phyloP scores from a whole-genome alignment of 2,113 vertebrate genomes.

The Cyprinodon variegatus region DNA sequence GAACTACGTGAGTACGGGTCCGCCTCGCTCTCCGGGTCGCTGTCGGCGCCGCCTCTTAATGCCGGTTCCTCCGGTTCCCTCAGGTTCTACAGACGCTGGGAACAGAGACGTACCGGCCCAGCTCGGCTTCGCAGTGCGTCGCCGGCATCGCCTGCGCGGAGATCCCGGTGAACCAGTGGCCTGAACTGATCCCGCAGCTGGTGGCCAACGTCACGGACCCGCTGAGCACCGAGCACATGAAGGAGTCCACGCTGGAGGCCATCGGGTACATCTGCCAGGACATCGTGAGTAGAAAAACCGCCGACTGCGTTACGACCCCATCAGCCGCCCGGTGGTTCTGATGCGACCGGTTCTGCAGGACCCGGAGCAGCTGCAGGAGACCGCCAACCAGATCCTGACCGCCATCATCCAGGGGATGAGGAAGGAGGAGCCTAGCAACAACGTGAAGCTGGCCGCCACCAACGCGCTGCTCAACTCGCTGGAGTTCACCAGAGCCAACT shows the following conservation, averaged over 20 bases:
- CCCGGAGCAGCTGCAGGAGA: slow-evolving; percentile 97
- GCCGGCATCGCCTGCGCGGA: slow-evolving; percentile 97
- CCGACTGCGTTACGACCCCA: too few relatives aligned
- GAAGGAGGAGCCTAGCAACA: slow-evolving; percentile 99
- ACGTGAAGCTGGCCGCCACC: slow-evolving; percentile 96
- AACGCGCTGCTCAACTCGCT: slow-evolving; percentile 98
- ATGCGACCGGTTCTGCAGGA: slow-evolving; percentile 78
- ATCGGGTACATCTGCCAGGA: slow-evolving; percentile 99
- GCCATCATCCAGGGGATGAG: slow-evolving; percentile 99
- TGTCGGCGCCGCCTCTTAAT: background rate
- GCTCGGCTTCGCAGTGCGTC: slow-evolving; percentile 96
- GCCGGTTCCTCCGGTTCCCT: background rate
- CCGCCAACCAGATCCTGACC: slow-evolving; percentile 97
- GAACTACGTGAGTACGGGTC: slow-evolving; percentile 85
- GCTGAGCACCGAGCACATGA: slow-evolving; percentile 98
- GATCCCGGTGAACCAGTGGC: slow-evolving; percentile 97
- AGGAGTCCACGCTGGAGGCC: slow-evolving; percentile 97
- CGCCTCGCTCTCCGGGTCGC: background rate
- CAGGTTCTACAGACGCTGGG: slow-evolving; percentile 96
- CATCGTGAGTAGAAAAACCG: slow-evolving; percentile 84
- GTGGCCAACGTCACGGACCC: slow-evolving; percentile 95
- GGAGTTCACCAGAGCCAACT: slow-evolving; percentile 99
- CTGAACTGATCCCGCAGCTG: slow-evolving; percentile 94
- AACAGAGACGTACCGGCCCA: slow-evolving; percentile 96
- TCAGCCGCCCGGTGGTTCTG: background rate